Conservation (phyloP, 2,797 vertebrate genomes). For the Iguana delicatissima region DNA sequence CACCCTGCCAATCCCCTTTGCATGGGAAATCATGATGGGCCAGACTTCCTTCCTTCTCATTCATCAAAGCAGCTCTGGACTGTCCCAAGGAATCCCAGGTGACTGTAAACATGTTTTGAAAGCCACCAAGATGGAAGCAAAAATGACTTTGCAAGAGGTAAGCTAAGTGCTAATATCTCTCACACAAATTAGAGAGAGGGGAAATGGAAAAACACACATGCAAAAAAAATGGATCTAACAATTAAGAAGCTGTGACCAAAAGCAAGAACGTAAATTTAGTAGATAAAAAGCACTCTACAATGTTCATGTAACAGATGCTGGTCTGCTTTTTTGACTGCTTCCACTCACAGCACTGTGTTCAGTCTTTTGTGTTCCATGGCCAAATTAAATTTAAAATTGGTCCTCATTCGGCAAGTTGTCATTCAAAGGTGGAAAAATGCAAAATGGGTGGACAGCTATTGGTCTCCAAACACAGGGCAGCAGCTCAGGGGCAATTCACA, state of each 20-base stretch:
- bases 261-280: background rate
- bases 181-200: background rate
- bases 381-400: background rate
- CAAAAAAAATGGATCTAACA: background rate
- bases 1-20: too few relatives aligned
- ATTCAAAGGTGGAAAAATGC: background rate
- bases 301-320: too few relatives aligned
- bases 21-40: background rate
- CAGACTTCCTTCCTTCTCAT: background rate
- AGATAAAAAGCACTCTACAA: background rate
- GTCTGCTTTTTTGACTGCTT: background rate
- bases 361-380: background rate
- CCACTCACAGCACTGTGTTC: background rate
- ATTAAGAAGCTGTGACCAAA: background rate
- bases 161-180: background rate
- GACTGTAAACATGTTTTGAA: background rate
- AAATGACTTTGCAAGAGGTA: background rate
- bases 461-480: background rate
- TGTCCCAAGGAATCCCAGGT: too few relatives aligned
- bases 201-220: too few relatives aligned
- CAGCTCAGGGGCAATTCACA: too few relatives aligned
- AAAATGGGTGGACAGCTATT: background rate
- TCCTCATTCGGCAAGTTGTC: background rate
- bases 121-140: background rate
- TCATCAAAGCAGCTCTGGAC: too few relatives aligned